Conservation (phyloP, 2,113 vertebrate species). For the Pogonocichla stellata region DNA sequence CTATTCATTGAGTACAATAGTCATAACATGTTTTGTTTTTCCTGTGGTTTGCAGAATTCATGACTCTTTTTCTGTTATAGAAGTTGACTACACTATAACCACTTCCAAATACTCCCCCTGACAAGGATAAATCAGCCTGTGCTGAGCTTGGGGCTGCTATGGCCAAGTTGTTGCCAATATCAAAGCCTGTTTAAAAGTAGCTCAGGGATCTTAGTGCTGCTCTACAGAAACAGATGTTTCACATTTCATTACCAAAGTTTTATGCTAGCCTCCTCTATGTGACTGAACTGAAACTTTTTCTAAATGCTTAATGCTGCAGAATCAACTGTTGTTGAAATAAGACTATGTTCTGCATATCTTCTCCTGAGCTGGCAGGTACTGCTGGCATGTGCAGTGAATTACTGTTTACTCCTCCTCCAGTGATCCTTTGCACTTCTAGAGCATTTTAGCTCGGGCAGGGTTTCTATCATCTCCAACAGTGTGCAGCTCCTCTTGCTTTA, state of each 20-base stretch:
- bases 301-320: not conserved
- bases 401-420: not conserved
- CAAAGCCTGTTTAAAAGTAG: slow-evolving; percentile 32
- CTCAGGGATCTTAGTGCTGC: not conserved
- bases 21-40: not conserved
- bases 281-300: not conserved
- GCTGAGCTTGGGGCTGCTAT: not conserved
- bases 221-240: slow-evolving; percentile 19
- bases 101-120: slow-evolving; percentile 40
- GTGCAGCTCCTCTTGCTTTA: not conserved
- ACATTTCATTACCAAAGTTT: not conserved
- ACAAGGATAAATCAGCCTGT: slow-evolving; percentile 45
- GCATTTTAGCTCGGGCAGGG: not conserved
- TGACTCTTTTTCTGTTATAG: not conserved
- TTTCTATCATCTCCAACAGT: not conserved
- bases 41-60: not conserved
- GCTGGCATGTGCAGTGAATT: not conserved
- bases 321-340: not conserved
- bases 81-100: slow-evolving; percentile 29
- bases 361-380: not conserved
- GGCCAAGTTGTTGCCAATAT: not conserved
- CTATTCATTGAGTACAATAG: not conserved
- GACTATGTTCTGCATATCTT: not conserved
- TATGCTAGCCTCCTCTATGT: not conserved
- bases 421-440: not conserved